Percentiles rank a stretch among this genome's conserved stretches.
phyloP scores from a whole-genome alignment of 2,797 vertebrate genomes.

The Cyprinella venusta region DNA sequence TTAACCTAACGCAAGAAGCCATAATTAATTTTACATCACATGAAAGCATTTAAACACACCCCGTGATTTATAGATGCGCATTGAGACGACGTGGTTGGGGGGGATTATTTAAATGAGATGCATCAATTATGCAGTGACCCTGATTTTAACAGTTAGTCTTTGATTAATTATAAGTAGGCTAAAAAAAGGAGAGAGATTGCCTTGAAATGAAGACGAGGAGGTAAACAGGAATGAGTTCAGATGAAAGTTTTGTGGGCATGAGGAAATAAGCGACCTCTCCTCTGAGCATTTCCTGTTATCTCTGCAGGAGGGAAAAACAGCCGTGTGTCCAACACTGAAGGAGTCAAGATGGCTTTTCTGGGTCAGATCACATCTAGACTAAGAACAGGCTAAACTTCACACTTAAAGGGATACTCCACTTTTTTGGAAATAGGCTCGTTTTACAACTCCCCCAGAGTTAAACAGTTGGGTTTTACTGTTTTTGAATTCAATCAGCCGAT shows the following conservation, averaged over 20 bases:
- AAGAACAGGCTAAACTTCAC: background rate
- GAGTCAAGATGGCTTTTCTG: constrained; percentile 25
- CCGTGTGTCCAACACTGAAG: constrained; percentile 6
- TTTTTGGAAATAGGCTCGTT: too few relatives aligned
- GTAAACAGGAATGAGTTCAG: constrained; percentile 61
- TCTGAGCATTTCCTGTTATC: constrained; percentile 72
- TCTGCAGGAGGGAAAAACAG: constrained; percentile 23
- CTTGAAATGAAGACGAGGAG: constrained; percentile 57
- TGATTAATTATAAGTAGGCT: constrained; percentile 27
- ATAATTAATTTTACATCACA: constrained; percentile 53
- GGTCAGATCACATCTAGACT: constrained; percentile 26
- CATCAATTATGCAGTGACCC: constrained; percentile 47
- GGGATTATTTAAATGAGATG: constrained; percentile 32
- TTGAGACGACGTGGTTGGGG: background rate
- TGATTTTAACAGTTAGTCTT: constrained; percentile 17
- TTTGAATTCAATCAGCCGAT: too few relatives aligned
- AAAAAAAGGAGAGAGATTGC: background rate
- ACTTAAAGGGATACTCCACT: background rate
- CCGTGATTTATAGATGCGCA: constrained; percentile 20
- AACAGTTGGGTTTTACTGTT: too few relatives aligned
- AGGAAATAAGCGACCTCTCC: constrained; percentile 67
- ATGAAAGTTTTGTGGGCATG: constrained; percentile 66
- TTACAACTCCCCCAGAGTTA: too few relatives aligned
- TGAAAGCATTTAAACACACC: constrained; percentile 46
- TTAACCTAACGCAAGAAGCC: constrained; percentile 10